These are phyloP conservation scores for Nyctibius grandis DNA, from an alignment of 2,797 vertebrate genomes.

Conservation along the genomic window DNA sequence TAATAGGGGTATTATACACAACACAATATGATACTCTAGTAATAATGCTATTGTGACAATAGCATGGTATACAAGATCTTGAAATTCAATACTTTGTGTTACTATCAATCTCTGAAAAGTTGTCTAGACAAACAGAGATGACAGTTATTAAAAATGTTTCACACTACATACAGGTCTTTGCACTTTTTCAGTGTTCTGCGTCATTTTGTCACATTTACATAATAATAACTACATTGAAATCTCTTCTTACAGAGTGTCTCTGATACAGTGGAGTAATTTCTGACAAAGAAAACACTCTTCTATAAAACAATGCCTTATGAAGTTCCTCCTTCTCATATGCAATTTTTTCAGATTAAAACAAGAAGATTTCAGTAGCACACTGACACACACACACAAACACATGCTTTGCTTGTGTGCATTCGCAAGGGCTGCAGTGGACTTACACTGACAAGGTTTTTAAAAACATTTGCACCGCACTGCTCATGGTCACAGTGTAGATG, in stretches of 20 bases:
- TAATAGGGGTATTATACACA: not conserved
- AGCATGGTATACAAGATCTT: not conserved
- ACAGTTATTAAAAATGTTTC: not conserved
- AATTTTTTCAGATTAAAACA: not conserved
- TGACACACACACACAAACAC: rapidly evolving
- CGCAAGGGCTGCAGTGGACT: not conserved
- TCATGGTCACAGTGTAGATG: not conserved
- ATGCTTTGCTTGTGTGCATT: not conserved
- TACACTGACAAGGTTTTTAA: not conserved
- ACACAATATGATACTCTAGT: not conserved
- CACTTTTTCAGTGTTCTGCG: not conserved
- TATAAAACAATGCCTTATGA: not conserved
- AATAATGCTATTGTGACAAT: not conserved
- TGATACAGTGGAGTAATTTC: not conserved
- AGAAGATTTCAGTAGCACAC: not conserved
- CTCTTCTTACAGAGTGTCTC: not conserved
- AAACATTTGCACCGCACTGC: not conserved
- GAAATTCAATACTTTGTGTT: not conserved
- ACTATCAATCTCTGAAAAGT: not conserved
- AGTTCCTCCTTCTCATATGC: not conserved
- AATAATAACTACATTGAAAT: not conserved
- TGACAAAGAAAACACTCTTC: not conserved
- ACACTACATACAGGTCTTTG: not conserved
- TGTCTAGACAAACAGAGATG: not conserved
- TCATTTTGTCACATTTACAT: not conserved